Evolutionary conservation across 2,113 vertebrate genomes (phyloP).

Genomic region (Hylia prasina): DNA sequence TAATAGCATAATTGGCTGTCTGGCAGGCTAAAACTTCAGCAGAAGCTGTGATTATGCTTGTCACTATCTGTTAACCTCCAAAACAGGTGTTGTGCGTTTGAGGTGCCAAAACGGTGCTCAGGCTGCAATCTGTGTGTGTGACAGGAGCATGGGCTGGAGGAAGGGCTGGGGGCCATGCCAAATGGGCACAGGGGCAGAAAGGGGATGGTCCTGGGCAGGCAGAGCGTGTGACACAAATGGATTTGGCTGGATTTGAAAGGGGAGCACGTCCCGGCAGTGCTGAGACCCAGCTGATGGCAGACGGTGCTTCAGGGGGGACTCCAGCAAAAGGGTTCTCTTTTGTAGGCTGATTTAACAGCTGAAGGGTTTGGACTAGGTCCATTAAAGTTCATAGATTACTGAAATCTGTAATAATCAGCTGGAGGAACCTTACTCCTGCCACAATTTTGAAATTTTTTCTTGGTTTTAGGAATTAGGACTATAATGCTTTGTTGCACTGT

Average conservation of each 20-base stretch:
- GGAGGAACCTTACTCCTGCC: neutral
- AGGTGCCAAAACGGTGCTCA: neutral
- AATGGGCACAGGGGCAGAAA: neutral
- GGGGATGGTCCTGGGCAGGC: neutral
- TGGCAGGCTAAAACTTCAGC: conserved; percentile 22
- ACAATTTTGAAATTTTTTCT: neutral
- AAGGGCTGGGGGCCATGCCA: neutral
- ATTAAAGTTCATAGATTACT: neutral
- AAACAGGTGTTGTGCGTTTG: neutral
- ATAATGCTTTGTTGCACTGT: neutral
- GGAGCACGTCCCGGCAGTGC: fast-evolving
- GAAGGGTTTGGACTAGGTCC: neutral
- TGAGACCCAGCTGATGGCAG: neutral
- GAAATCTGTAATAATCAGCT: neutral
- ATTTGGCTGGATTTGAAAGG: neutral
- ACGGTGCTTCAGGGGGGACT: neutral
- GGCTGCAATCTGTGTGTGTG: neutral
- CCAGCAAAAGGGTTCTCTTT: neutral
- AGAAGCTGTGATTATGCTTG: conserved; percentile 19
- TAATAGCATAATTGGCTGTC: neutral
- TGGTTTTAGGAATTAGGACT: neutral
- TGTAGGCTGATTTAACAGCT: neutral
- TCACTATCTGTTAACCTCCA: conserved; percentile 51
- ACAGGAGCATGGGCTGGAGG: neutral
- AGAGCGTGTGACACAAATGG: neutral